Evolutionary conservation across 2,113 vertebrate species (phyloP), one percentile per base, ranked within the genome.

Genomic region (Cyphomyrus discorhynchus): DNA sequence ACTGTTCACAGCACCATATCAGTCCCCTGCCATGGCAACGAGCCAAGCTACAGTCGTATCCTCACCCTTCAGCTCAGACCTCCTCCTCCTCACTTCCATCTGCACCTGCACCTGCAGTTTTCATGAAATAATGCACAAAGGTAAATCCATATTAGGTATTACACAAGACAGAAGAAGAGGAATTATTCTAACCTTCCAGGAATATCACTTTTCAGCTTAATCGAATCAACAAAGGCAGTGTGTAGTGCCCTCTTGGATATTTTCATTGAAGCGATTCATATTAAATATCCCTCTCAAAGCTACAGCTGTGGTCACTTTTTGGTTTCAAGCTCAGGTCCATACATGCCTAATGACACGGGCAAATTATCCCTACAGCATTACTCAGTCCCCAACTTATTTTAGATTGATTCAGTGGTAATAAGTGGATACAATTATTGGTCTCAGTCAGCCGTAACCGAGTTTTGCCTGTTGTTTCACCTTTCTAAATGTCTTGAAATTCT

Each of bases 1-100:
- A 94, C 93, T 0, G 6, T 97, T 85, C 91, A 95, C 94, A 98
- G 96, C 93, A 97, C 96, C 0, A 94, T 97, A 8, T 96, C 96
- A 39, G 90, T 96, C 88, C 91, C 94, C 77, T 96, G 96, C 84
- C 90, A 88, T 11, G 53, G 77, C n/a, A 70, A 77, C 0, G 90
- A 93, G 15, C 90, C 92, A 0, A 89, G 89, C 0, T 91, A 91
- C 24, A 94, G 89, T 46, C 97, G 96, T 91, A 96, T 95, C 88
- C 92, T 97, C 56, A 93, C 93, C 42, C 93, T 97, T 86, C 92
- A 92, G 47, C 93, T 97, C 39, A 95, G 92, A n/a, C n/a, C 0
- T 92, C 96, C 62, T 92, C 95, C 93, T 95, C 93, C 92, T 92
- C 45, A 27, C 15, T 17, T 17, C 31, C 70, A 15, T 17, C 9